Base-by-base conservation (phyloP, 2,797 vertebrate genomes). In the Muscicapa striata region DNA sequence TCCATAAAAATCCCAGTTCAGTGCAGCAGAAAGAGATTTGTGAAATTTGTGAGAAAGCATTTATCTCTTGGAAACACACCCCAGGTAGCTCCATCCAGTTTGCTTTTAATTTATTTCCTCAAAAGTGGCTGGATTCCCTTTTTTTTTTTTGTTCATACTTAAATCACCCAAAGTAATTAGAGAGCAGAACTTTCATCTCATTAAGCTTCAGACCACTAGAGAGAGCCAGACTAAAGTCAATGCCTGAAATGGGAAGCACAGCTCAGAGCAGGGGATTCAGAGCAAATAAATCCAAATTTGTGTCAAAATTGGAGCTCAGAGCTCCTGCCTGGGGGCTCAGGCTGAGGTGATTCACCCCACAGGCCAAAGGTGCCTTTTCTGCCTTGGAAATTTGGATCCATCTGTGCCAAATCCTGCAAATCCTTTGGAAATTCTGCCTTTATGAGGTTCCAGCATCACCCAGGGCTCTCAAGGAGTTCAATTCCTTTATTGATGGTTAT, bases 211-310 rank as follows among this genome's bases (percentile, higher is more conserved):
- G 55, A 73, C 95, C 96, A 84, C 96, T 96, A 97, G 95, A 79
- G 96, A 91, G 96, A 94, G 92, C 95, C 94, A 96, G 82, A 96
- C 89, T 70, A 94, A 95, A 94, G 83, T 55, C 94, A 88, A 93
- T 67, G 89, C 73, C 6, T 20, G 43, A 41, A 88, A 73, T 18
- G 62, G 87, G 67, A 86, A 13, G 11, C 20, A 9, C 15, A 21
- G 41, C 26, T 48, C 46, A 19, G 46, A 59, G 5, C 15, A 7
- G 3, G 24, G 62, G 27, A 66, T 59, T 80, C 55, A 15, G 54
- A 59, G 27, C 23, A 63, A 74, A 23, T 11, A 38, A 72, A 17
- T 32, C 40, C 12, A 22, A 45, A 45, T 72, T 45, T 72, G 6
- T 8, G 2, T 26, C 40, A 21, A 51, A 86, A 67, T 9, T 5